phyloP scores from a whole-genome alignment of 2,888 invertebrate genomes.

The Anodontia alba region DNA sequence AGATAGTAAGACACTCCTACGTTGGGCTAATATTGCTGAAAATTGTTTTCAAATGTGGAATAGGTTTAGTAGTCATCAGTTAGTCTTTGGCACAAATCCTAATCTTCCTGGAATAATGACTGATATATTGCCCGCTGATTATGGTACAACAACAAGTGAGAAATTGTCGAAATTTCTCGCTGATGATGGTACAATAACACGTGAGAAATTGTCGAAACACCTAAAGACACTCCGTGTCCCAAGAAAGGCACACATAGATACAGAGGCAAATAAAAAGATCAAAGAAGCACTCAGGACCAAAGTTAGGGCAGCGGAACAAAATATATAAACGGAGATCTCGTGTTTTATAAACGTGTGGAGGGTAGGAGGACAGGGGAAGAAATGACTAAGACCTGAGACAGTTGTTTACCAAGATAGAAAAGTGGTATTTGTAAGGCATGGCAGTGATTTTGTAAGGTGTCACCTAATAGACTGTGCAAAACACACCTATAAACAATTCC shows the following conservation, averaged over 20 bases:
- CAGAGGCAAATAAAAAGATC: constrained; percentile 61
- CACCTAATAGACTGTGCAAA: constrained; percentile 60
- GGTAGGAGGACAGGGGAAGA: too few species aligned
- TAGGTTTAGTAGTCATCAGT: constrained; percentile 43
- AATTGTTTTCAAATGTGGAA: constrained; percentile 54
- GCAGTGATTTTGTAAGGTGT: constrained; percentile 63
- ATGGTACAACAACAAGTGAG: constrained; percentile 47
- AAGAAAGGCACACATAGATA: constrained; percentile 52
- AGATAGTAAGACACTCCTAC: too few species aligned
- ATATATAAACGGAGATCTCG: constrained; percentile 59
- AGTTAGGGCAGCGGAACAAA: constrained; percentile 59
- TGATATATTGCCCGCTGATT: constrained; percentile 41
- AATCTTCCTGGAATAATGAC: constrained; percentile 39
- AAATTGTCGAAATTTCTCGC: constrained; percentile 38
- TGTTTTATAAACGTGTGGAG: constrained; percentile 61
- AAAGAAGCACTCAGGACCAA: constrained; percentile 54
- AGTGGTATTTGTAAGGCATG: constrained; percentile 32
- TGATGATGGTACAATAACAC: constrained; percentile 40
- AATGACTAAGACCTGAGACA: constrained; percentile 60
- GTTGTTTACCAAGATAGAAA: constrained; percentile 70
- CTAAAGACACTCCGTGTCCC: constrained; percentile 42
- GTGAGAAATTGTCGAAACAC: constrained; percentile 42
- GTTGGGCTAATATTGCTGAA: too few species aligned
- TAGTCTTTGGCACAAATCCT: constrained; percentile 51
- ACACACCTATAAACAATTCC: background rate